Percentiles rank a stretch among this genome's conserved stretches.
These are phyloP conservation scores for Sprattus sprattus DNA, from an alignment of 2,113 vertebrate species.

Conservation along the genomic window DNA sequence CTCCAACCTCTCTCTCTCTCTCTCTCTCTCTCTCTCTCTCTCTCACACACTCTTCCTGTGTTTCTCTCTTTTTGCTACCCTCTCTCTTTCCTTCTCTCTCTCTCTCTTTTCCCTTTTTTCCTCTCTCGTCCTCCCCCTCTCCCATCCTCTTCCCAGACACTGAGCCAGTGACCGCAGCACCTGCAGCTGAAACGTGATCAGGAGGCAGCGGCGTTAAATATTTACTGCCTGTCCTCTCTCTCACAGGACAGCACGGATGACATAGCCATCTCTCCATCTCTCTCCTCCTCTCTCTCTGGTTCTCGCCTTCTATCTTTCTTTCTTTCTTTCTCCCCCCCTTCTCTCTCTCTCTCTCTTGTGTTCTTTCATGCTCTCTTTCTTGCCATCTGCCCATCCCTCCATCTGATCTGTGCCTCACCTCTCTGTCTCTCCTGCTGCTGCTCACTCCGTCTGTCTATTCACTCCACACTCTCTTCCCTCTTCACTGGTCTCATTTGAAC, in stretches of 20 bases:
- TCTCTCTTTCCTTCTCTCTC: background rate
- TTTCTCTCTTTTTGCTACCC: background rate
- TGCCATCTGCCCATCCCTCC: background rate
- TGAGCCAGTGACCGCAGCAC: constrained; percentile 31
- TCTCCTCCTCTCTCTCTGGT: background rate
- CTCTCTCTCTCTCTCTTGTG: background rate
- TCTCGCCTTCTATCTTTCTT: background rate
- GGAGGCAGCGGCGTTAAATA: constrained; percentile 43
- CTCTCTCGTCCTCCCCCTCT: background rate
- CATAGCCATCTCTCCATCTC: background rate
- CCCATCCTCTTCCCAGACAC: constrained; percentile 22
- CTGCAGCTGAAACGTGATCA: constrained; percentile 44
- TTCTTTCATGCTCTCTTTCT: background rate
- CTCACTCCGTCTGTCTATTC: background rate
- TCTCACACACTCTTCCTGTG: background rate
- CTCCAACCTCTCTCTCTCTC: too few species aligned
- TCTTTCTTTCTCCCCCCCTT: background rate
- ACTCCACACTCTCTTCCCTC: background rate
- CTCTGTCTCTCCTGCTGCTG: background rate
- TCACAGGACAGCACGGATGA: constrained; percentile 36
- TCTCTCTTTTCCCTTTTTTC: background rate
- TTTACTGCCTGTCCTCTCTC: constrained; percentile 39
- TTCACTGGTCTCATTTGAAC: too few species aligned
- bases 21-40: too few species aligned
- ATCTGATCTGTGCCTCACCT: background rate